phyloP scores from a whole-genome alignment of 2,113 vertebrate genomes.

The Forbesichthys agassizii region DNA sequence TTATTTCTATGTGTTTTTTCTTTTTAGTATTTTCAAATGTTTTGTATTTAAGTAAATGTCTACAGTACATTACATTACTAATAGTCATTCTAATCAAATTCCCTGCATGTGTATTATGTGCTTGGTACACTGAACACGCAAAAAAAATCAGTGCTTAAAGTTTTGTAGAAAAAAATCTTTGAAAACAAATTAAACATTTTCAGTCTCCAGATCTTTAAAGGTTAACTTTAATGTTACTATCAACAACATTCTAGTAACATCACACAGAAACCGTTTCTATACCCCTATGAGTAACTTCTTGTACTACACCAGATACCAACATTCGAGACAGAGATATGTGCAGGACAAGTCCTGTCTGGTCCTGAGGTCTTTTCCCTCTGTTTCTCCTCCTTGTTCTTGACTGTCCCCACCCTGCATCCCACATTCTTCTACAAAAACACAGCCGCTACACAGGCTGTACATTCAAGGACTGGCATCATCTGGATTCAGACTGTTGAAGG shows the following conservation, averaged over 20 bases:
- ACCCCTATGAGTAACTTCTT: neutral
- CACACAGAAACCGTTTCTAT: neutral
- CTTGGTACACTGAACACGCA: no score
- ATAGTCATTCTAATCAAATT: no score
- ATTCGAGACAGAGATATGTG: conserved; percentile 23
- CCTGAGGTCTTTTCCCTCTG: conserved; percentile 24
- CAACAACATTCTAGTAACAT: neutral
- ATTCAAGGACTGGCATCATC: conserved; percentile 21
- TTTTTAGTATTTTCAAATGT: no score
- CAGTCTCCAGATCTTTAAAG: no score
- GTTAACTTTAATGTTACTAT: neutral
- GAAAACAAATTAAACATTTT: no score
- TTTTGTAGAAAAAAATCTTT: no score
- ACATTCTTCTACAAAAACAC: conserved; percentile 68
- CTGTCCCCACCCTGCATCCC: conserved; percentile 48
- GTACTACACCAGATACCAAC: neutral
- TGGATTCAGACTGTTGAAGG: neutral
- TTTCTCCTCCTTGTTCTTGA: neutral
- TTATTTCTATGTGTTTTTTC: no score
- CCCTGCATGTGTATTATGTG: no score
- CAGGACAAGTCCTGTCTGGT: conserved; percentile 67
- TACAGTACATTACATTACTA: no score
- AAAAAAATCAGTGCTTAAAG: no score
- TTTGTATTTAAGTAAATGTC: no score
- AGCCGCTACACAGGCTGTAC: neutral